Conservation (phyloP, 2,888 invertebrate genomes). For the Mycogona germanica region DNA sequence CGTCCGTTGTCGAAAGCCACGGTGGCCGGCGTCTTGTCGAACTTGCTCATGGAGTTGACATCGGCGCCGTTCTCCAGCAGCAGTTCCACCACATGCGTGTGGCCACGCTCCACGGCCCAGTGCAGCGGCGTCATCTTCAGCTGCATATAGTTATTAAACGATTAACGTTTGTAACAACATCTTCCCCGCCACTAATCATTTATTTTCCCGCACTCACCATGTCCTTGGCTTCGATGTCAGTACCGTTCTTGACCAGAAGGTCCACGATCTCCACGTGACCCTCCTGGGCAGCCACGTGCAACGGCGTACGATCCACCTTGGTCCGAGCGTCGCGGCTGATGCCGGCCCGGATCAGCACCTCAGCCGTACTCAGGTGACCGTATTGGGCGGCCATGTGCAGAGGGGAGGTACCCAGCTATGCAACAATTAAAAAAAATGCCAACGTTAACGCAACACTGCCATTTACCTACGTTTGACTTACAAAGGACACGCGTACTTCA, state of each 20-base stretch:
- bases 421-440: constrained; percentile 17
- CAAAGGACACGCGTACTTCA: too few species aligned
- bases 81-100: constrained; percentile 51
- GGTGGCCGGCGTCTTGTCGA: constrained; percentile 53
- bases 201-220: constrained; percentile 55
- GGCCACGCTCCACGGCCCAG: constrained; percentile 81
- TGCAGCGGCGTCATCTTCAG: constrained; percentile 83
- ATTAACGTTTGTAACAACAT: constrained; percentile 7
- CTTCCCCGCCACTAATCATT: too few species aligned
- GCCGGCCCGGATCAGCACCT: constrained; percentile 69
- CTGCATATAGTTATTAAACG: constrained; percentile 35
- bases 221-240: constrained; percentile 60
- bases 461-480: too few species aligned
- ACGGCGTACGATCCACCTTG: constrained; percentile 81
- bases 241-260: constrained; percentile 52
- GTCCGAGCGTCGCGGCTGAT: constrained; percentile 78
- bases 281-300: constrained; percentile 77
- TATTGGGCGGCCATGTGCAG: constrained; percentile 74
- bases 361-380: constrained; percentile 65
- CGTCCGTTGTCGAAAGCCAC: constrained; percentile 52
- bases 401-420: constrained; percentile 74
- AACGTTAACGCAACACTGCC: too few species aligned
- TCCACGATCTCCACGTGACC: constrained; percentile 64
- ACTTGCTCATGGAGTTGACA: constrained; percentile 53
- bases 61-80: constrained; percentile 64